Base-by-base conservation (phyloP, 1,140 invertebrate genomes). In the Plodia interpunctella region DNA sequence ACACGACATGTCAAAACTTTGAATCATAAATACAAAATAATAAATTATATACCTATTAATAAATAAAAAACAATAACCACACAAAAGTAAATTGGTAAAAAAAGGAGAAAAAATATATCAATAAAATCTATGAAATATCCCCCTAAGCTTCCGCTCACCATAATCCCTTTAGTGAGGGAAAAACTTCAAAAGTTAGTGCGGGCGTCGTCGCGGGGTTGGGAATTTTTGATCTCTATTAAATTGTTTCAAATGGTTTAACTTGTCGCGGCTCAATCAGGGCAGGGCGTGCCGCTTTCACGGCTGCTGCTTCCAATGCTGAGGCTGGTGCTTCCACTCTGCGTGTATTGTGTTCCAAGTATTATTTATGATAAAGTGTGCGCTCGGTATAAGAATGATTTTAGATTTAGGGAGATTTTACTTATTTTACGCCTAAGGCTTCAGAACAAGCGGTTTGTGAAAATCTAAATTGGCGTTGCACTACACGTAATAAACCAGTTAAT, bases 161-260 rank as follows among this genome's bases (percentile, higher is more conserved):
- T 76, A 86, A 88, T 88, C 84, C 84, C 80, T 87, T 89, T 89
- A 89, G 80, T 74, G 80, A 78, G 83, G 87, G 80, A 85, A 88
- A 88, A 89, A 89, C 87, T 89, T 89, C 87, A 89, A 89, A 89
- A 86, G 87, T 87, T 89, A 87, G 84, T 87, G 81, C 80, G 80
- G 80, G 83, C 72, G 76, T 65, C 62, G 76, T 75, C 62, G 76
- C 74, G 77, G 83, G 83, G 80, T 73, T 62, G 66, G 70, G 73
- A 85, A 87, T 89, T 89, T 89, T 89, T 89, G 87, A 89, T 89
- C 87, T 89, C 83, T 89, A 89, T 89, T 89, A 89, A 89, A 89
- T 89, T 89, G 87, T 89, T 89, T 89, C 87, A 89, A 89, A 89
- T 89, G 73, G 87, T 89, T 89, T 89, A 89, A 89, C 87, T 89